A percentile compares a stretch with the other conserved stretches of the same genome.
These are phyloP conservation scores for Lepidocolaptes lacrymiger DNA, from an alignment of 2,797 vertebrate genomes.

Conservation along the genomic window DNA sequence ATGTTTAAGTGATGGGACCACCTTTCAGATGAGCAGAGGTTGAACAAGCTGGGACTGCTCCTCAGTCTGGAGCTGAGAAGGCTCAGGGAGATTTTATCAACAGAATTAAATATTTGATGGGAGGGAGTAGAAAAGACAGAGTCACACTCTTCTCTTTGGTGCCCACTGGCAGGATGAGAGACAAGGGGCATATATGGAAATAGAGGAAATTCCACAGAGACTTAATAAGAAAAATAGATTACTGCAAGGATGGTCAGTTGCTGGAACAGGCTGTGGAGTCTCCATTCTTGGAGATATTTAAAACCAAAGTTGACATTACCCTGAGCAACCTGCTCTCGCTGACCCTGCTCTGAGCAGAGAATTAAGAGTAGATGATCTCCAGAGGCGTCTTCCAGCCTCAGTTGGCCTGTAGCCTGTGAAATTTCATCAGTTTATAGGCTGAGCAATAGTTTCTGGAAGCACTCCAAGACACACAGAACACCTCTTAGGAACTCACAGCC, in stretches of 20 bases:
- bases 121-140: background rate
- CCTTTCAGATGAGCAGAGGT: background rate
- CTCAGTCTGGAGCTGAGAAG: background rate
- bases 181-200: background rate
- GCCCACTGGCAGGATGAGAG: background rate
- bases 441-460: conserved; percentile 6
- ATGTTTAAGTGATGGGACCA: background rate
- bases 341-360: background rate
- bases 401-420: background rate
- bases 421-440: conserved; percentile 35
- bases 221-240: background rate
- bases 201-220: background rate
- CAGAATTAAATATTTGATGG: background rate
- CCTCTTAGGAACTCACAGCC: background rate
- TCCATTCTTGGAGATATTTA: background rate
- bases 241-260: background rate
- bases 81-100: background rate
- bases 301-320: background rate
- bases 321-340: background rate
- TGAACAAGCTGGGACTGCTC: background rate
- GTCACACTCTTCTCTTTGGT: background rate
- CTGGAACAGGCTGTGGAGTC: background rate
- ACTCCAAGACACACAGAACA: conserved; percentile 17
- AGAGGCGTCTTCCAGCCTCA: background rate
- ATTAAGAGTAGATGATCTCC: conserved; percentile 37